Evolutionary conservation across 2,113 vertebrate genomes (phyloP).

Genomic region (Polypterus senegalus): DNA sequence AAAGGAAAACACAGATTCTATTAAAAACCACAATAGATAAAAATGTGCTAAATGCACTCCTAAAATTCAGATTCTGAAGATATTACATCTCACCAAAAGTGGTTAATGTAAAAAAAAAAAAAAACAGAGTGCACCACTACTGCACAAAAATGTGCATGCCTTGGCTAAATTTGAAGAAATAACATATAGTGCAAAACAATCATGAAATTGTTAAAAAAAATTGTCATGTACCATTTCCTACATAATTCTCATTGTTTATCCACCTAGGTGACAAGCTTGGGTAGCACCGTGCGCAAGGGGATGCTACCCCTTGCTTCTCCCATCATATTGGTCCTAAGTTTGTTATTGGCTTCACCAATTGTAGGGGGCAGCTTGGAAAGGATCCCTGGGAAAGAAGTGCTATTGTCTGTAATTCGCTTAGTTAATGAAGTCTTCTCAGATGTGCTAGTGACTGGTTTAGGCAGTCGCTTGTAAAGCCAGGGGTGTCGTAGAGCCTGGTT

Average conservation of each 20-base stretch:
- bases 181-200: too few relatives aligned
- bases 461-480: constrained; percentile 76
- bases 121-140: too few relatives aligned
- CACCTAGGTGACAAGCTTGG: constrained; percentile 82
- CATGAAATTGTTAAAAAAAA: not conserved
- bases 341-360: constrained; percentile 57
- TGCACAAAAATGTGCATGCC: too few relatives aligned
- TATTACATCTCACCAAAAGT: too few relatives aligned
- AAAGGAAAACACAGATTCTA: too few relatives aligned
- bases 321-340: constrained; percentile 78
- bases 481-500: constrained; percentile 81
- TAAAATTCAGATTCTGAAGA: too few relatives aligned
- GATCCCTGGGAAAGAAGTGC: constrained; percentile 73
- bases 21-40: too few relatives aligned
- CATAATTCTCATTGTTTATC: constrained; percentile 16
- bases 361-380: constrained; percentile 61
- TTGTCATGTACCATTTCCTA: not conserved
- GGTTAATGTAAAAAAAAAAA: too few relatives aligned
- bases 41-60: too few relatives aligned
- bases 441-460: constrained; percentile 46
- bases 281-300: constrained; percentile 82
- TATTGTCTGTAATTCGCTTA: constrained; percentile 63
- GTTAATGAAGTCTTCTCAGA: constrained; percentile 53
- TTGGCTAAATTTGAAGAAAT: too few relatives aligned
- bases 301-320: constrained; percentile 62